These are phyloP conservation scores for Porites cylindrica DNA, from an alignment of 92 coral and sea anemone species.

Conservation along the genomic window DNA sequence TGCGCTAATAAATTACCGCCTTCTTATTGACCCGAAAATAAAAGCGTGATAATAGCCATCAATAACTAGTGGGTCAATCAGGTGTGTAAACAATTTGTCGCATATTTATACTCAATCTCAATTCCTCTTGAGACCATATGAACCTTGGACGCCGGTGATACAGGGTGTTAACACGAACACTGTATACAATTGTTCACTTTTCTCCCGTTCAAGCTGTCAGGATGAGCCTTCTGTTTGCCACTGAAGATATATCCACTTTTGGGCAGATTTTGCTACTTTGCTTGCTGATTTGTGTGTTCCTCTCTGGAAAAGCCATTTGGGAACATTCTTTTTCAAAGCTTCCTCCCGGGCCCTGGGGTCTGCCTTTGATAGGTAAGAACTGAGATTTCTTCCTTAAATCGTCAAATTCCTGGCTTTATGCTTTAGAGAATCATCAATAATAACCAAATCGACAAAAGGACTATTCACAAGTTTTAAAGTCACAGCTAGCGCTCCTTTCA, in stretches of 20 bases:
- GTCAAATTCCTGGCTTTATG: neutral
- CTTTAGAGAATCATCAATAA: neutral
- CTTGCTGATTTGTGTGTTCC: slow-evolving; percentile 19
- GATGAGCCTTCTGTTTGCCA: neutral
- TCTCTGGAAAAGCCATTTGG: slow-evolving; percentile 44
- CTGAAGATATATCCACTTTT: neutral
- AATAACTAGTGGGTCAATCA: slow-evolving; percentile 17
- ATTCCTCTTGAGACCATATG: slow-evolving; percentile 35
- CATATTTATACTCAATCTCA: slow-evolving; percentile 35
- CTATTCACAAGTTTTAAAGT: neutral
- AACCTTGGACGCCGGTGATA: slow-evolving; percentile 6
- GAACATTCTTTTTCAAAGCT: slow-evolving; percentile 34
- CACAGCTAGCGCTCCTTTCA: neutral
- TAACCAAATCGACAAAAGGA: no score
- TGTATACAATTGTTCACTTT: neutral
- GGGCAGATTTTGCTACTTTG: slow-evolving; percentile 30
- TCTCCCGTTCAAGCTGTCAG: neutral
- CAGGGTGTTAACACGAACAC: neutral
- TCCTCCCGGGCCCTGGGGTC: slow-evolving; percentile 68
- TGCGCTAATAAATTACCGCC: slow-evolving; percentile 22
- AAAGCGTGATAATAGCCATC: slow-evolving; percentile 35
- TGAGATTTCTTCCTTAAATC: neutral
- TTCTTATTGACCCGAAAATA: slow-evolving; percentile 6
- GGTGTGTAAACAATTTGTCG: slow-evolving; percentile 37
- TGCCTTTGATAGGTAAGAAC: slow-evolving; percentile 58